Evolutionary conservation across 2,113 vertebrate genomes (phyloP).

Genomic region (Camelus dromedarius): DNA sequence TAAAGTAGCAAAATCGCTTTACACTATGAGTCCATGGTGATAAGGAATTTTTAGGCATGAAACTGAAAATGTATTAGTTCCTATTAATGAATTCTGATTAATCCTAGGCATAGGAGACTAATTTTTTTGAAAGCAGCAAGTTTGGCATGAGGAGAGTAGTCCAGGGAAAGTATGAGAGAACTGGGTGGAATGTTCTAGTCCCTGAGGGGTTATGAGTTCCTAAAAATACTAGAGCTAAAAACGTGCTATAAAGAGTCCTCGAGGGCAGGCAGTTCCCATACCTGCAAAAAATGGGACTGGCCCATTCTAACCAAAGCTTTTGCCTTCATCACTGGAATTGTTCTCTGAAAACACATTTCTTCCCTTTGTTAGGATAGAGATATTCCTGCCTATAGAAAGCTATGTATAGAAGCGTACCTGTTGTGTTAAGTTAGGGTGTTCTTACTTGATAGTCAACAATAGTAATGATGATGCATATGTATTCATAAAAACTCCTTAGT

Average conservation of each 20-base stretch:
- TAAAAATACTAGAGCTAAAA: neutral
- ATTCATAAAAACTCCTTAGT: neutral
- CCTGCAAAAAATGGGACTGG: neutral
- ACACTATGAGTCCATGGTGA: neutral
- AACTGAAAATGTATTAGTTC: conserved; percentile 41
- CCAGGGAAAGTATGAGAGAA: neutral
- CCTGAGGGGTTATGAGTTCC: neutral
- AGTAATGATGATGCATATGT: neutral
- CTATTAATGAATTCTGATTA: conserved; percentile 9
- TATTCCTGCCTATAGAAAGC: neutral
- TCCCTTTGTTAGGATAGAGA: neutral
- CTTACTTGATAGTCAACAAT: neutral
- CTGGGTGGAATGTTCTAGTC: neutral
- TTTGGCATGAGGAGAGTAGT: neutral
- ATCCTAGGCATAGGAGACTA: neutral
- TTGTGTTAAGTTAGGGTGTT: neutral
- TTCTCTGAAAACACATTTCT: neutral
- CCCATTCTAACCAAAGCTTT: neutral
- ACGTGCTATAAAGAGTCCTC: neutral
- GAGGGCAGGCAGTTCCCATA: neutral
- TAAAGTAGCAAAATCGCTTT: conserved; percentile 10
- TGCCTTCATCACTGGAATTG: neutral
- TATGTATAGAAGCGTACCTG: neutral
- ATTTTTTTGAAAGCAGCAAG: conserved; percentile 1
- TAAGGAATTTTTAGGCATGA: neutral